Evolutionary conservation across 2,797 vertebrate genomes (phyloP).

Genomic region (Cossypha dichroa): DNA sequence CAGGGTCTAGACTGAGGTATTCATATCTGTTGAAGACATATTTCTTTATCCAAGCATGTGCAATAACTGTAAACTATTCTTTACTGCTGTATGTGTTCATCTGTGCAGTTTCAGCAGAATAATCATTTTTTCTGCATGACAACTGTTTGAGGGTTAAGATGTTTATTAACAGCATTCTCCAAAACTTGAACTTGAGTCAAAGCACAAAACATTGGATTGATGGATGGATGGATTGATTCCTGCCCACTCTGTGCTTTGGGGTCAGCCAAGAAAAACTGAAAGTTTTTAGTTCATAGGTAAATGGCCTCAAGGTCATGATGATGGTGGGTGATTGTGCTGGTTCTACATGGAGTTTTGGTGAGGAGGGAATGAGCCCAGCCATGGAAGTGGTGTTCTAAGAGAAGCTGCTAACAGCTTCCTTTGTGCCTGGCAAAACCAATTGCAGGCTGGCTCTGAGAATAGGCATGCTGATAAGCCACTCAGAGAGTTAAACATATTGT

Average conservation of each 20-base stretch:
- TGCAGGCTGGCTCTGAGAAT: too few relatives aligned
- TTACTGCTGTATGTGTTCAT: neutral
- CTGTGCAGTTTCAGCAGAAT: neutral
- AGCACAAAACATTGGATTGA: neutral
- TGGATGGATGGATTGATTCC: neutral
- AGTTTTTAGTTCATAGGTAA: neutral
- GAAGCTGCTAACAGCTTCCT: neutral
- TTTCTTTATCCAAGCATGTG: neutral
- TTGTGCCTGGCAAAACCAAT: too few relatives aligned
- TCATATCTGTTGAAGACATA: neutral
- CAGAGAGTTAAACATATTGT: neutral
- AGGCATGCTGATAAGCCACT: neutral
- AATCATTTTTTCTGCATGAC: neutral
- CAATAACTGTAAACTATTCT: neutral
- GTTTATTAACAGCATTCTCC: neutral
- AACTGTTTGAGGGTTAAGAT: neutral
- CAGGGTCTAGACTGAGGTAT: neutral
- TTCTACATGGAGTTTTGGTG: neutral
- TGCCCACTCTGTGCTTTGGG: neutral
- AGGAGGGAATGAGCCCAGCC: neutral
- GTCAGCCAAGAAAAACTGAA: neutral
- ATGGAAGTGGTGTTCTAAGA: neutral
- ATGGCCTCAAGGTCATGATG: neutral
- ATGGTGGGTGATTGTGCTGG: too few relatives aligned
- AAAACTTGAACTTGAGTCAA: neutral